Conservation (phyloP, 1,140 invertebrate species). For the Calliopsis andreniformis region DNA sequence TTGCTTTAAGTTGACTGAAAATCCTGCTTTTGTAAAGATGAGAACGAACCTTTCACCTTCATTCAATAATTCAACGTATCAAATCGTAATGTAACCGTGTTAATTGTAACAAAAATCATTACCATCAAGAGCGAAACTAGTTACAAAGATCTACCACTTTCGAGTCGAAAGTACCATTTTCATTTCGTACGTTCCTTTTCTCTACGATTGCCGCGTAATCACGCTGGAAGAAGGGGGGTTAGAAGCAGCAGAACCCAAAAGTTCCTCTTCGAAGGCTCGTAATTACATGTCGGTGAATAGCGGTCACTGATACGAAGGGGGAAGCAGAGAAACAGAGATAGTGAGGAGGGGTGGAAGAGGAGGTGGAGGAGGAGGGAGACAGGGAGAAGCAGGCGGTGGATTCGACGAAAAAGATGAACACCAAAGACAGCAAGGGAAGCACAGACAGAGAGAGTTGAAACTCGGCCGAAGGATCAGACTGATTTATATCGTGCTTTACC, state of each 20-base stretch:
- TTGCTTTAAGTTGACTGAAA: too few species aligned
- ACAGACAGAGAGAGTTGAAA: conserved; percentile 9
- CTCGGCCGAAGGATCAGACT: conserved; percentile 32
- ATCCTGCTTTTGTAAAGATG: too few species aligned
- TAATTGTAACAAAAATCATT: too few species aligned
- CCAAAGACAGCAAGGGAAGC: conserved; percentile 32
- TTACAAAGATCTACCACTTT: background rate
- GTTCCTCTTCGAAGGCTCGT: conserved; percentile 57
- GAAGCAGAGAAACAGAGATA: too few species aligned
- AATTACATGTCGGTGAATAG: conserved; percentile 65
- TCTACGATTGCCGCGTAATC: conserved; percentile 24
- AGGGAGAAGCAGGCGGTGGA: background rate
- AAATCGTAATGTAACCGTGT: too few species aligned
- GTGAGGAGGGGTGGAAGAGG: too few species aligned
- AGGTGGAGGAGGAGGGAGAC: too few species aligned
- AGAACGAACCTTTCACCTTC: too few species aligned
- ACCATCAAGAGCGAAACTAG: too few species aligned
- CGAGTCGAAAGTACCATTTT: conserved; percentile 40
- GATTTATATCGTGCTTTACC: conserved; percentile 64
- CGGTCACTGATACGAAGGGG: too few species aligned
- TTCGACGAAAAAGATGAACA: conserved; percentile 49
- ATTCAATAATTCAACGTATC: too few species aligned
- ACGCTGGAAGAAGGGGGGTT: conserved; percentile 21
- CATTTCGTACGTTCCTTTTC: conserved; percentile 52
- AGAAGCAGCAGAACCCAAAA: conserved; percentile 37